Evolutionary conservation across 2,888 invertebrate genomes (phyloP).

Genomic region (Periphyllus acericola): DNA sequence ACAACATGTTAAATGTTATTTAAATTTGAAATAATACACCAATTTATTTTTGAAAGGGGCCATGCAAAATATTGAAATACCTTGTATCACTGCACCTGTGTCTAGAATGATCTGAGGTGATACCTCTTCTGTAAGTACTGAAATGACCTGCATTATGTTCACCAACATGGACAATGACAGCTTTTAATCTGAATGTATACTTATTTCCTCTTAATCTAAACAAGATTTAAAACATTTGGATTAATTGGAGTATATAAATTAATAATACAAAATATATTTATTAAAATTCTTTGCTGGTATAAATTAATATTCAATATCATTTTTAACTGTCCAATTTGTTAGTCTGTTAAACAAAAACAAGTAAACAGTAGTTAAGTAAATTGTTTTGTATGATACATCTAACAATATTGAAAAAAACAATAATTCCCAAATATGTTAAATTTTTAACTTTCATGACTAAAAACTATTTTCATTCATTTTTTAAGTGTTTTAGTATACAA

Average conservation of each 20-base stretch:
- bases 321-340: no score
- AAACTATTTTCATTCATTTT: not conserved
- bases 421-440: no score
- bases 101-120: constrained; percentile 65
- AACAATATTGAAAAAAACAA: no score
- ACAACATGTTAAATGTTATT: not conserved
- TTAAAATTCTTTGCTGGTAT: not conserved
- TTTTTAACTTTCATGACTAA: no score
- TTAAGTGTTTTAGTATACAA: not conserved
- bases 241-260: not conserved
- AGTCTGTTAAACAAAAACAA: no score
- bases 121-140: constrained; percentile 87
- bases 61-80: constrained; percentile 62
- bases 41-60: not conserved
- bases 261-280: not conserved
- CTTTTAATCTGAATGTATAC: constrained; percentile 79
- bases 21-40: not conserved
- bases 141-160: constrained; percentile 93
- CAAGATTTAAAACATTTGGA: not conserved
- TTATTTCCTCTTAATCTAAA: constrained; percentile 65
- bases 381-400: no score
- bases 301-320: no score
- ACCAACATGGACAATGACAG: constrained; percentile 91
- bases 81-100: constrained; percentile 65
- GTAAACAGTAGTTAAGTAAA: no score